Conservation (phyloP, 1,140 invertebrate genomes). For the Mactra quadrangularis region DNA sequence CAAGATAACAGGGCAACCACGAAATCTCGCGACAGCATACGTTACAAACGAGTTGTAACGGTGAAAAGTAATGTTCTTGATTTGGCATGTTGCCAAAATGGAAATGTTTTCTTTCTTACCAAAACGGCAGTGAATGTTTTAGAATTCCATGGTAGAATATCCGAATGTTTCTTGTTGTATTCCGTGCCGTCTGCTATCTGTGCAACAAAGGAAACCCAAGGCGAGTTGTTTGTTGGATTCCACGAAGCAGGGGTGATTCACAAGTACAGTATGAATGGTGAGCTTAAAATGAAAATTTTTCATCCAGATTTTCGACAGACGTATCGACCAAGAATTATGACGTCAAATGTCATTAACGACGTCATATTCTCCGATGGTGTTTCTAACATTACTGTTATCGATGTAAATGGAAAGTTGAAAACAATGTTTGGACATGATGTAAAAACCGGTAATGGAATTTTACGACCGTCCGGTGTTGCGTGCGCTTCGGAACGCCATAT, state of each 20-base stretch:
- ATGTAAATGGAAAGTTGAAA: constrained; percentile 55
- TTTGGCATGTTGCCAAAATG: constrained; percentile 25
- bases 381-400: constrained; percentile 53
- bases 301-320: constrained; percentile 47
- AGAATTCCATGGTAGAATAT: constrained; percentile 2
- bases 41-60: constrained; percentile 15
- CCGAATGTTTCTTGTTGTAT: constrained; percentile 25
- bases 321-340: constrained; percentile 41
- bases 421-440: constrained; percentile 27
- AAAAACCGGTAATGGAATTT: constrained; percentile 20
- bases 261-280: constrained; percentile 29
- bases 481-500: constrained; percentile 46
- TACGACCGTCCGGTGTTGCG: constrained; percentile 51
- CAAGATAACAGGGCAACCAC: constrained; percentile 30
- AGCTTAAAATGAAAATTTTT: constrained; percentile 2
- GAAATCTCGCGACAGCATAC: constrained; percentile 25
- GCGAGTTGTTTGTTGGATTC: constrained; percentile 22
- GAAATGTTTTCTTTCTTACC: constrained; percentile 18
- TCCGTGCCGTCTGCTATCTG: constrained; percentile 38
- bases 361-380: constrained; percentile 51
- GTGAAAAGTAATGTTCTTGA: constrained; percentile 47
- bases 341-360: constrained; percentile 29
- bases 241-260: constrained; percentile 44
- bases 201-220: neutral
- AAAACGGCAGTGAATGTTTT: constrained; percentile 13